Evolutionary conservation across 2,797 vertebrate species (phyloP), one percentile per base, ranked within the genome.

Genomic region (Austrolebias charrua): DNA sequence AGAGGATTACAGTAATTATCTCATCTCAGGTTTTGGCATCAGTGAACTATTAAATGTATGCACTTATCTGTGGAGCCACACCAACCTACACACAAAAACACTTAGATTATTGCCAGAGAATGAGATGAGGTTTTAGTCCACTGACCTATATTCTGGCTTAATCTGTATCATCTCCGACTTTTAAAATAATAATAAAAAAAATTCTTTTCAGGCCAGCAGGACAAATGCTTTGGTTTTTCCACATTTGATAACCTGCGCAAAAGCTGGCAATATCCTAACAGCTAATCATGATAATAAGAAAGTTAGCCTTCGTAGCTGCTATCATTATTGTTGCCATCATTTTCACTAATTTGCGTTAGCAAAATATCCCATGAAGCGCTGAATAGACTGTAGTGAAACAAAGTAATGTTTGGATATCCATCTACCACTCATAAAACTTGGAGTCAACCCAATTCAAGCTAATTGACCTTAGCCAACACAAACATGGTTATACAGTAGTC

Each of bases 81-180:
- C 53, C 43, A 28, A 44, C 59, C 31, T 33, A 55, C 35, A 66
- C 55, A 59, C 60, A 53, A 54, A 56, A 31, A 55, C 55, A 63
- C 74, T 20, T 67, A 83, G 83, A 88, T 84, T 87, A 87, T 65
- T 35, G 73, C 33, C 66, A 54, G 68, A 43, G 63, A 87, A 75
- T 76, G 81, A 86, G 82, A 81, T 85, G 84, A 88, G 81, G 78
- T 62, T 90, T 84, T 81, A 76, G 61, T 14, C 64, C 66, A 61
- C 64, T 92, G 90, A 91, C 90, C 89, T 86, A 92, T 82, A 89
- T 90, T 90, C 71, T 44, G 28, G 13, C 81, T 84, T 86, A 88
- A 92, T 88, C 86, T 79, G 71, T 86, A 60, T 86, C 73, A 66
- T 71, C 76, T 83, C 63, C 78, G 67, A 70, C 69, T 75, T 79